phyloP scores from a whole-genome alignment of 2,113 vertebrate species.

The Sinocyclocheilus anshuiensis region DNA sequence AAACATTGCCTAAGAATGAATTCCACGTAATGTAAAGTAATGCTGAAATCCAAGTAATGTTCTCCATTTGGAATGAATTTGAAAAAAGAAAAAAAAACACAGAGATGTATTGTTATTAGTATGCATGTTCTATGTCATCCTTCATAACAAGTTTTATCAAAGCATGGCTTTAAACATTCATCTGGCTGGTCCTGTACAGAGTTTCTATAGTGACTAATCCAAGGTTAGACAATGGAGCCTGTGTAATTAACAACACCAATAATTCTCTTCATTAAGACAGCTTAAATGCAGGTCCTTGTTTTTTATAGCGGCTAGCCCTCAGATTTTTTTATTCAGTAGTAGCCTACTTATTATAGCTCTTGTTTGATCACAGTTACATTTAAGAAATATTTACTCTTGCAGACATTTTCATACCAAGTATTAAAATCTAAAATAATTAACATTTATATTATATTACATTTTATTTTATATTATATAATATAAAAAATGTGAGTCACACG shows the following conservation, averaged over 20 bases:
- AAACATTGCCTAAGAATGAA: background rate
- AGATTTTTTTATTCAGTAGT: background rate
- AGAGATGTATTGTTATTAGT: background rate
- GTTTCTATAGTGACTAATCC: slow-evolving; percentile 66
- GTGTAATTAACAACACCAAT: slow-evolving; percentile 56
- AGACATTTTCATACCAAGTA: background rate
- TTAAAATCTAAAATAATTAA: background rate
- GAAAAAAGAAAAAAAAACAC: no score
- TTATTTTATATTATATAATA: background rate
- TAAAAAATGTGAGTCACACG: no score
- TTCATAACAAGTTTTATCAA: slow-evolving; percentile 63
- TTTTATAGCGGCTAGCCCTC: slow-evolving; percentile 42
- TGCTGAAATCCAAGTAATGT: no score
- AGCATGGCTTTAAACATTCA: slow-evolving; percentile 28
- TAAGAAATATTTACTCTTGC: background rate
- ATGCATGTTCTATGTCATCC: slow-evolving; percentile 31
- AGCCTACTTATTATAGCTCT: background rate
- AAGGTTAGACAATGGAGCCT: slow-evolving; percentile 55
- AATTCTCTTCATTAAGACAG: slow-evolving; percentile 51
- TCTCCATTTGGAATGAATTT: no score
- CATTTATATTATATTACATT: background rate
- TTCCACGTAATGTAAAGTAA: background rate
- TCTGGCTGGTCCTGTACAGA: slow-evolving; percentile 43
- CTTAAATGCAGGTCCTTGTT: slow-evolving; percentile 49
- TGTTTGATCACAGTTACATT: background rate